Evolutionary conservation across 2,888 invertebrate genomes (phyloP).

Genomic region (Andrena camellia): DNA sequence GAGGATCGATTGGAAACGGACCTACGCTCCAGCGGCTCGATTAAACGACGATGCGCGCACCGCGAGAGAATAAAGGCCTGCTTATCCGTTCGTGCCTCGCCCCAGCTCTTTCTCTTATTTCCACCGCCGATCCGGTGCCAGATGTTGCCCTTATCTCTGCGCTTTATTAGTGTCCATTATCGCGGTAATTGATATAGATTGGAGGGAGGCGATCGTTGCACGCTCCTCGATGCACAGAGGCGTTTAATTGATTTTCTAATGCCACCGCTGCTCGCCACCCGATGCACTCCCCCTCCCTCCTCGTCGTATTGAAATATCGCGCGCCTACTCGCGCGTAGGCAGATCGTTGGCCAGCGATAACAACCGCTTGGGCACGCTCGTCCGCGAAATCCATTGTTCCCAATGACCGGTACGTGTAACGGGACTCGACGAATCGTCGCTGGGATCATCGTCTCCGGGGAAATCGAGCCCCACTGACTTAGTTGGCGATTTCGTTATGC

Average conservation of each 20-base stretch:
- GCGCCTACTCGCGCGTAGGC: background rate
- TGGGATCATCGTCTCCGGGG: constrained; percentile 21
- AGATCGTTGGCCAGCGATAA: constrained; percentile 13
- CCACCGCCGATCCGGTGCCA: background rate
- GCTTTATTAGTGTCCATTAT: constrained; percentile 18
- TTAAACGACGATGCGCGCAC: constrained; percentile 31
- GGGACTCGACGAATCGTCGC: constrained; percentile 28
- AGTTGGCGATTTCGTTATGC: constrained; percentile 58
- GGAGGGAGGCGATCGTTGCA: constrained; percentile 4
- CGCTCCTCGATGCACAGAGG: constrained; percentile 8
- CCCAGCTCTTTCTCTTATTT: background rate
- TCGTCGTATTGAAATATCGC: constrained; percentile 16
- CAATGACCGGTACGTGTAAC: constrained; percentile 16
- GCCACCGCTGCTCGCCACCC: background rate
- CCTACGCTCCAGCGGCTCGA: constrained; percentile 45
- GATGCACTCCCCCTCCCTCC: background rate
- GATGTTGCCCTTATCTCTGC: constrained; percentile 4
- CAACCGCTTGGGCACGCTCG: background rate
- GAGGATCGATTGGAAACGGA: constrained; percentile 43
- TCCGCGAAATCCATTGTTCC: constrained; percentile 24
- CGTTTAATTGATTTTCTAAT: constrained; percentile 33
- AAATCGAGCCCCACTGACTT: constrained; percentile 32
- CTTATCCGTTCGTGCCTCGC: background rate
- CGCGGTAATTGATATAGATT: constrained; percentile 45
- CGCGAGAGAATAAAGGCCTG: background rate